These are phyloP conservation scores for Lepidocolaptes lacrymiger DNA, from an alignment of 2,797 vertebrate genomes.

Conservation along the genomic window DNA sequence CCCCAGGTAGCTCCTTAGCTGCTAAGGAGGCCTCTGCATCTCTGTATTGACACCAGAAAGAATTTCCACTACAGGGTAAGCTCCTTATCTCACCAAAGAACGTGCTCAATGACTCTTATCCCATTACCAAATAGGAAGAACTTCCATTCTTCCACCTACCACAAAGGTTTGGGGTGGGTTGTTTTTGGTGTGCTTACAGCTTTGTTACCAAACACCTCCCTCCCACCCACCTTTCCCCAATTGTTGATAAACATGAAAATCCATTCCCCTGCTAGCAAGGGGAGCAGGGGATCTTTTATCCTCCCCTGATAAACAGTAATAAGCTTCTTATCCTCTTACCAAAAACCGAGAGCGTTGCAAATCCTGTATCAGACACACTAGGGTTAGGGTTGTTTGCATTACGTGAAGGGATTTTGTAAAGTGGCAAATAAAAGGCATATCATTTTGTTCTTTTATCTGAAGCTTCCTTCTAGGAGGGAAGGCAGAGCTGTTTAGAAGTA, in stretches of 20 bases:
- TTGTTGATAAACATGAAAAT: conserved; percentile 29
- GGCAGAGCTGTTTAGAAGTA: conserved; percentile 26
- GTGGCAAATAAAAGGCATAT: conserved; percentile 36
- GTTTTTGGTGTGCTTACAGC: neutral
- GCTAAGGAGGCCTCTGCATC: neutral
- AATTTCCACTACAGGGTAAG: neutral
- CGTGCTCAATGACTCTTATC: neutral
- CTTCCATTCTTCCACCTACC: neutral
- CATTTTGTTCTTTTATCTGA: conserved; percentile 40
- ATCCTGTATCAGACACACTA: conserved; percentile 56
- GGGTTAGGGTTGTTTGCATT: conserved; percentile 57
- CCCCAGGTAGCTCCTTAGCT: neutral
- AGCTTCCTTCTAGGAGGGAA: conserved; percentile 43
- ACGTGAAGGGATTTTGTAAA: conserved; percentile 36
- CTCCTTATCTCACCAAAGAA: conserved; percentile 19
- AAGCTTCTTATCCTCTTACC: conserved; percentile 67
- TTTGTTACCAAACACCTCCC: neutral
- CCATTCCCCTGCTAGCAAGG: neutral
- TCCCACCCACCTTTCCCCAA: neutral
- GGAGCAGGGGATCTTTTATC: conserved; percentile 34
- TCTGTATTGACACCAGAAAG: neutral
- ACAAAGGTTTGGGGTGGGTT: neutral
- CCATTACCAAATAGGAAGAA: neutral
- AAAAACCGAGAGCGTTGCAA: neutral
- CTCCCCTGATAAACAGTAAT: conserved; percentile 27